Percentiles rank a stretch among this genome's conserved stretches.
These are phyloP conservation scores for Telenomus remus DNA, from an alignment of 1,140 invertebrate species.

Conservation along the genomic window DNA sequence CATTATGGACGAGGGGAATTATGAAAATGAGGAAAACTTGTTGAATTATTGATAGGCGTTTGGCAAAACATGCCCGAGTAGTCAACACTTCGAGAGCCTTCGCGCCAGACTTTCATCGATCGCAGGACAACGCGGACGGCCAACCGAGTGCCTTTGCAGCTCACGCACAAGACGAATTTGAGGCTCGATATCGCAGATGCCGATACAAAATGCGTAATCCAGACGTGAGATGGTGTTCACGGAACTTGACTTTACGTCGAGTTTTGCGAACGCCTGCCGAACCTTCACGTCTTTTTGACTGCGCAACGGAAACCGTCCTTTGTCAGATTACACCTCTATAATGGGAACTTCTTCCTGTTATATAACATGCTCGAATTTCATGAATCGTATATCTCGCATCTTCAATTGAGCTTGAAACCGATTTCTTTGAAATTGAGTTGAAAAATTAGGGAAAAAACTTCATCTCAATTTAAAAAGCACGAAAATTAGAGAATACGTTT, in stretches of 20 bases:
- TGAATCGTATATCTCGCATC: too few species aligned
- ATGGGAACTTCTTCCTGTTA: too few species aligned
- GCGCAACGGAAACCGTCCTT: too few species aligned
- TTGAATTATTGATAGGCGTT: constrained; percentile 20
- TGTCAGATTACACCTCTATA: too few species aligned
- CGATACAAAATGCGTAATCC: constrained; percentile 21
- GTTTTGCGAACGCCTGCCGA: not conserved
- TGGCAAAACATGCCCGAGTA: constrained; percentile 39
- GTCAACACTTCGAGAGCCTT: constrained; percentile 50
- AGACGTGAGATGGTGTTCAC: not conserved
- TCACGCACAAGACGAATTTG: constrained; percentile 37
- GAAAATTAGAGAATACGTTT: too few species aligned
- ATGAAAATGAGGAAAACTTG: constrained; percentile 16
- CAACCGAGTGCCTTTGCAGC: constrained; percentile 40
- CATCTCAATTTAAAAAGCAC: too few species aligned
- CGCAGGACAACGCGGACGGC: constrained; percentile 55
- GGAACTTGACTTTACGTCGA: not conserved
- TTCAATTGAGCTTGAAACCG: too few species aligned
- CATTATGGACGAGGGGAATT: not conserved
- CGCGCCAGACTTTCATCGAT: constrained; percentile 54
- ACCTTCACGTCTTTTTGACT: too few species aligned
- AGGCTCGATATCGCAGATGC: constrained; percentile 10
- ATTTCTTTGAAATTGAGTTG: too few species aligned
- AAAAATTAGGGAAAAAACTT: too few species aligned
- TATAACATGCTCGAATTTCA: too few species aligned